Percentiles rank a stretch among this genome's conserved stretches.
Conservation (phyloP, 2,888 invertebrate genomes). For the Drosophila tripunctata region DNA sequence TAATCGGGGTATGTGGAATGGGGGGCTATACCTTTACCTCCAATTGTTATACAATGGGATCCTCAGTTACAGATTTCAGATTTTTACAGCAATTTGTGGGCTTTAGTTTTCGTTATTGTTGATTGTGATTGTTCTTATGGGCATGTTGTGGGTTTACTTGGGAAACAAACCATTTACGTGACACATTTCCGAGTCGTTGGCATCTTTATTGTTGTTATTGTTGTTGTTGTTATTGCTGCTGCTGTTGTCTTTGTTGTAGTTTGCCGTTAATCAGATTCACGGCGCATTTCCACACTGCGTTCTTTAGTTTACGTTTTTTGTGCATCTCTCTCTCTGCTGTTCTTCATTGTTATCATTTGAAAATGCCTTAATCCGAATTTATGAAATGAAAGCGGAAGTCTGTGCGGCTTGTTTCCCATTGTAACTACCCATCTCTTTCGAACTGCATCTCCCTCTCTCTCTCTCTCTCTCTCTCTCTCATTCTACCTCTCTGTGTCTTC, state of each 20-base stretch:
- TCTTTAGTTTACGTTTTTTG: slow-evolving; percentile 27
- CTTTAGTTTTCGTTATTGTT: slow-evolving; percentile 39
- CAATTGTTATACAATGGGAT: slow-evolving; percentile 43
- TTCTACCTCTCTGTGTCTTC: not conserved
- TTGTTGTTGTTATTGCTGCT: no score
- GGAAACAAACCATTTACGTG: slow-evolving; percentile 72
- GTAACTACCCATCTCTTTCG: slow-evolving; percentile 41
- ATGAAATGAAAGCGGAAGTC: slow-evolving; percentile 78
- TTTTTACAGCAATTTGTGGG: slow-evolving; percentile 51
- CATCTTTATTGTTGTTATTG: slow-evolving; percentile 8
- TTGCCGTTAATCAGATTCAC: slow-evolving; percentile 76
- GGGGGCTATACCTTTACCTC: slow-evolving; percentile 12
- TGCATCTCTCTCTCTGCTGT: slow-evolving; percentile 31
- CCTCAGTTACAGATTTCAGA: slow-evolving; percentile 15
- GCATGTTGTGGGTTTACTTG: slow-evolving; percentile 61
- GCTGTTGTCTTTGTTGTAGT: slow-evolving; percentile 36
- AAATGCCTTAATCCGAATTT: slow-evolving; percentile 80
- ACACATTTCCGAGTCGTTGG: slow-evolving; percentile 58
- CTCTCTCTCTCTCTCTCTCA: not conserved
- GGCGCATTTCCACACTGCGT: slow-evolving; percentile 66
- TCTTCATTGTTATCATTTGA: slow-evolving; percentile 76
- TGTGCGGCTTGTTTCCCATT: slow-evolving; percentile 74
- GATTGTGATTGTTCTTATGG: slow-evolving; percentile 46
- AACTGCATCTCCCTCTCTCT: not conserved
- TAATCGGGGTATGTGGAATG: no score